A percentile compares a stretch with the other conserved stretches of the same genome.
Conservation (phyloP, 2,113 vertebrate genomes). For the Microcebus griseorufus region DNA sequence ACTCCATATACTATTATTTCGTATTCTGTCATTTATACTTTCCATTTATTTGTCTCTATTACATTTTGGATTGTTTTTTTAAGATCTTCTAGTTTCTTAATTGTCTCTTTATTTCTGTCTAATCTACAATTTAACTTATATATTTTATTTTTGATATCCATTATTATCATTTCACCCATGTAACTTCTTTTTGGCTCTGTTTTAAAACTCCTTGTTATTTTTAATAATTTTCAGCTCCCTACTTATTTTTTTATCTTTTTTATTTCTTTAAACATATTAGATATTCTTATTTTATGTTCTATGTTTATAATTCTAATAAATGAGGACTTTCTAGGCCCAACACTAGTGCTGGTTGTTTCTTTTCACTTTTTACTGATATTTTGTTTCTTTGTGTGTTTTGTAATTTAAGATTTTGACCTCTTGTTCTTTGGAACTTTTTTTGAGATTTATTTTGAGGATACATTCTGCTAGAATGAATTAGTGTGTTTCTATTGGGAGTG, state of each 20-base stretch:
- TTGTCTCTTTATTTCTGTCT: background rate
- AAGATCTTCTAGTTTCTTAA: background rate
- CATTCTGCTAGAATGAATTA: background rate
- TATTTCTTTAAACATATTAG: constrained; percentile 17
- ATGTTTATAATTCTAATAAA: background rate
- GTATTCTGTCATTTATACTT: background rate
- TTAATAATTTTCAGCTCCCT: background rate
- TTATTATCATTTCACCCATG: background rate
- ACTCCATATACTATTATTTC: background rate
- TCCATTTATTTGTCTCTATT: background rate
- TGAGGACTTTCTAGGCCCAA: background rate
- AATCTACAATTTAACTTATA: background rate
- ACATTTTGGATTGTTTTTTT: background rate
- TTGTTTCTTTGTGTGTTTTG: background rate
- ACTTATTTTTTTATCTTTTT: background rate
- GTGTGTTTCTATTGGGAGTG: background rate
- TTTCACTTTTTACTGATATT: background rate
- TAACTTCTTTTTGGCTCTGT: background rate
- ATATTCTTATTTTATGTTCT: background rate
- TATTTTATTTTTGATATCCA: background rate
- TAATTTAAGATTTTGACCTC: background rate
- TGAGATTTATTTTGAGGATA: background rate
- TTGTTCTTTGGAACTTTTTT: background rate
- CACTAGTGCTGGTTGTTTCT: background rate
- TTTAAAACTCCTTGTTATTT: background rate